Percentiles rank a stretch among this genome's conserved stretches.
These are phyloP conservation scores for Stenurella melanura DNA, from an alignment of 2,888 invertebrate genomes.

Conservation along the genomic window DNA sequence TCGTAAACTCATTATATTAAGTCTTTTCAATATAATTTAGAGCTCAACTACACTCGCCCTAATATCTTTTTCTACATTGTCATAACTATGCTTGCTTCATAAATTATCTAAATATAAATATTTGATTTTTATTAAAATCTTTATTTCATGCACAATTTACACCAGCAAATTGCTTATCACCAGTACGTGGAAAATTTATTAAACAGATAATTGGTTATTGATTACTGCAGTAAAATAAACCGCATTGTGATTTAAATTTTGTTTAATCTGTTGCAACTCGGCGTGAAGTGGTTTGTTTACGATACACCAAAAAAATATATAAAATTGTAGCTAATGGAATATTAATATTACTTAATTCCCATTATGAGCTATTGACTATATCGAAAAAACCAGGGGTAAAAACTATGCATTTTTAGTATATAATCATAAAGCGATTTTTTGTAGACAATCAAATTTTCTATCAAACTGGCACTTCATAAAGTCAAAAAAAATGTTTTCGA, in stretches of 20 bases:
- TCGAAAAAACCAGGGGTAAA: too few relatives aligned
- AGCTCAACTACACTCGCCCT: too few relatives aligned
- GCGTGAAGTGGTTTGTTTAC: background rate
- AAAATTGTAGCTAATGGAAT: background rate
- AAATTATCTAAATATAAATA: background rate
- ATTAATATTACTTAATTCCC: too few relatives aligned
- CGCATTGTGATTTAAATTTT: background rate
- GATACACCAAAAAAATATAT: background rate
- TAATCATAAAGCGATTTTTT: too few relatives aligned
- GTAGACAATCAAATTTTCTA: too few relatives aligned
- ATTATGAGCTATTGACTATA: too few relatives aligned
- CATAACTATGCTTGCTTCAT: background rate
- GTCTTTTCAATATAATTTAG: too few relatives aligned
- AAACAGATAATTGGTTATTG: background rate
- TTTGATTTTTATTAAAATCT: background rate
- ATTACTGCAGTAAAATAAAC: background rate
- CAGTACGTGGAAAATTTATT: background rate
- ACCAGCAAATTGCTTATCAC: background rate
- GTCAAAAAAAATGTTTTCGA: too few relatives aligned
- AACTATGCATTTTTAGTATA: too few relatives aligned
- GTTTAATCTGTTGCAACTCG: background rate
- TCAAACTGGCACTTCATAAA: too few relatives aligned
- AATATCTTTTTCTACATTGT: too few relatives aligned
- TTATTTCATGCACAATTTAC: background rate
- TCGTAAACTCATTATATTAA: too few relatives aligned